A percentile compares a stretch with the other conserved stretches of the same genome.
phyloP scores from a whole-genome alignment of 2,888 invertebrate genomes.

The Enchytraeus crypticus region DNA sequence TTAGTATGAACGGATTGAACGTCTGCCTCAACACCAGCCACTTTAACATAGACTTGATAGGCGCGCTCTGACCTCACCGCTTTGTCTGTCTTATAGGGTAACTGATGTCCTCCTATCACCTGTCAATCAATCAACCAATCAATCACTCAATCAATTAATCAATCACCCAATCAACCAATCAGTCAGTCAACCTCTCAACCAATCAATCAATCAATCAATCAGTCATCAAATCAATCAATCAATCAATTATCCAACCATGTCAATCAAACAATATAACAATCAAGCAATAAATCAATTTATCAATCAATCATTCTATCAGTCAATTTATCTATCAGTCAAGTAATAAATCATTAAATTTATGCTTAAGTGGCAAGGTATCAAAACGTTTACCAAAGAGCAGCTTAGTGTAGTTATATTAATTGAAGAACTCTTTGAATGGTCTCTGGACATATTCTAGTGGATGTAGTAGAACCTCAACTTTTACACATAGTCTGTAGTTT shows the following conservation, averaged over 20 bases:
- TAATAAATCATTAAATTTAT: neutral
- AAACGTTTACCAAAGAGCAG: neutral
- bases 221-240: too few relatives aligned
- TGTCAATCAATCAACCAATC: neutral
- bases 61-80: constrained; percentile 52
- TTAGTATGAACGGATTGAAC: constrained; percentile 50
- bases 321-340: neutral
- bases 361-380: too few relatives aligned
- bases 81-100: constrained; percentile 53
- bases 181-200: too few relatives aligned
- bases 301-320: too few relatives aligned
- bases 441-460: neutral
- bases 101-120: constrained; percentile 56
- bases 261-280: too few relatives aligned
- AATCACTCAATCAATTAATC: neutral
- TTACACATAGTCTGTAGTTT: too few relatives aligned
- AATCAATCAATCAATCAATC: too few relatives aligned
- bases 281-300: too few relatives aligned
- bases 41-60: constrained; percentile 54
- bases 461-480: neutral
- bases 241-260: too few relatives aligned
- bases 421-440: too few relatives aligned
- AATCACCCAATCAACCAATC: neutral
- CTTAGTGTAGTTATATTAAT: neutral
- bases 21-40: constrained; percentile 50